Evolutionary conservation across 2,113 vertebrate genomes (phyloP).

Genomic region (Actenoides lindsayi): DNA sequence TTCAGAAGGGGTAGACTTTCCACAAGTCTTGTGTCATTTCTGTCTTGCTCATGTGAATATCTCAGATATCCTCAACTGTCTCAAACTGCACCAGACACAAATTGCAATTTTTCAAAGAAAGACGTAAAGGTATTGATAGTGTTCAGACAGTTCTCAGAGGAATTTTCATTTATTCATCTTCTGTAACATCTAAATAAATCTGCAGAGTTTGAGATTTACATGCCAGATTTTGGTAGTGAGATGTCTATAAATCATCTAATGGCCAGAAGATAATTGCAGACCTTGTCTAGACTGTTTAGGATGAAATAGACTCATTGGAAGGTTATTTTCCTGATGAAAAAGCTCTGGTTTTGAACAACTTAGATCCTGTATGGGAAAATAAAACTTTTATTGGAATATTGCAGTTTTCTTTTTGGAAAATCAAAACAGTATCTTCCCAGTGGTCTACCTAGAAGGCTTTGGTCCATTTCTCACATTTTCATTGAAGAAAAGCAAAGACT

Average conservation of each 20-base stretch:
- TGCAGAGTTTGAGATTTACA: background rate
- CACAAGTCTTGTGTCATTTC: background rate
- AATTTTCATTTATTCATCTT: background rate
- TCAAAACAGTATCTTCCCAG: background rate
- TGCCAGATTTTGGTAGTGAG: background rate
- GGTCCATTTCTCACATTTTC: background rate
- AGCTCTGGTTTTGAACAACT: background rate
- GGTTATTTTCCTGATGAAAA: background rate
- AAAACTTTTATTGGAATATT: background rate
- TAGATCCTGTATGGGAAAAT: background rate
- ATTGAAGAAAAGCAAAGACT: background rate
- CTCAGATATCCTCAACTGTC: background rate
- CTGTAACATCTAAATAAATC: background rate
- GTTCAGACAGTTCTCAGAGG: background rate
- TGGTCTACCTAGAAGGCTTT: background rate
- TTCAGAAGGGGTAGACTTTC: background rate
- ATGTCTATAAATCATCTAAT: background rate
- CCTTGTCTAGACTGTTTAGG: background rate
- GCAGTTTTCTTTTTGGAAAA: background rate
- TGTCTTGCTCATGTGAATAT: background rate
- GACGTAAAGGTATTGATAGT: background rate
- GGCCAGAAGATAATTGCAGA: background rate
- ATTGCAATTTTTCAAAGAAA: background rate
- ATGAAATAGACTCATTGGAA: background rate
- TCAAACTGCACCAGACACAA: background rate